Conservation (phyloP, 1,140 invertebrate species). For the Euschistus heros region DNA sequence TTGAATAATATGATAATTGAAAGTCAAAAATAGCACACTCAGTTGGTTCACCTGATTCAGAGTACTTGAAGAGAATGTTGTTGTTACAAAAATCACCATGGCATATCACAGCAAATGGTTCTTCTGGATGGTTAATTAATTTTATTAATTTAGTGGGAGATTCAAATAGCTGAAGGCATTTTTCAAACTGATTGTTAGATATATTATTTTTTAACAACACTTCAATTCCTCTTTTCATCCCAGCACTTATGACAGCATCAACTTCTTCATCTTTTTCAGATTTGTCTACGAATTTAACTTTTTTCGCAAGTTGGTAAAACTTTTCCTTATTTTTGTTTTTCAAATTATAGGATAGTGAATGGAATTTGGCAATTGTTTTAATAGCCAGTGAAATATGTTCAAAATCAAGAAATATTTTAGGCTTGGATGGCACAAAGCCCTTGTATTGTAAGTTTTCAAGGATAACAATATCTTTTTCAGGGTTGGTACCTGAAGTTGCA, state of each 20-base stretch:
- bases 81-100: constrained; percentile 47
- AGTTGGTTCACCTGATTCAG: constrained; percentile 26
- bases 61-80: constrained; percentile 41
- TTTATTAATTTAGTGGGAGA: constrained; percentile 4
- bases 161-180: background rate
- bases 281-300: constrained; percentile 28
- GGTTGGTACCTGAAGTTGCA: constrained; percentile 9
- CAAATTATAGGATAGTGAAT: constrained; percentile 34
- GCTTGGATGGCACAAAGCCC: constrained; percentile 23
- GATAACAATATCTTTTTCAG: constrained; percentile 30
- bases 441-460: constrained; percentile 32
- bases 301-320: constrained; percentile 31
- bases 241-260: background rate
- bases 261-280: background rate
- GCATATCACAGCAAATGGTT: constrained; percentile 37
- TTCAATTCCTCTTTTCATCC: constrained; percentile 11
- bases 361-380: constrained; percentile 35
- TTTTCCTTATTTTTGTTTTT: constrained; percentile 31
- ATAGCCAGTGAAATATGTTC: constrained; percentile 33
- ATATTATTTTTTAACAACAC: background rate
- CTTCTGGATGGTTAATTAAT: constrained; percentile 23
- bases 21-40: constrained; percentile 37
- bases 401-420: constrained; percentile 26
- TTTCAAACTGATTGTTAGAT: background rate
- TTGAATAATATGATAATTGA: constrained; percentile 33